Percentiles rank a stretch among this genome's conserved stretches.
Evolutionary conservation across 2,888 invertebrate genomes (phyloP).

Genomic region (Dicycla oo): DNA sequence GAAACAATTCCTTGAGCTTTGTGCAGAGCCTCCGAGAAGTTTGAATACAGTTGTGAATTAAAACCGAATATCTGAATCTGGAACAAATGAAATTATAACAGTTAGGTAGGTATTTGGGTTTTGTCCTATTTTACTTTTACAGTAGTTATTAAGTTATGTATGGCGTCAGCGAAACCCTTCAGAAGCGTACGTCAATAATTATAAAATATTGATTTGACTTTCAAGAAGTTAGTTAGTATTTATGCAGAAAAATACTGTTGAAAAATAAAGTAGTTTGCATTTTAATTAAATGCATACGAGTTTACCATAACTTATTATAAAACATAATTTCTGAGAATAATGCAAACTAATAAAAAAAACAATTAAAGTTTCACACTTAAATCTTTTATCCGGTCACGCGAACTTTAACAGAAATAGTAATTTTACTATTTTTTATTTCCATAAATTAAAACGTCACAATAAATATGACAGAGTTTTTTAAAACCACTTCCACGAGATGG

Average conservation of each 20-base stretch:
- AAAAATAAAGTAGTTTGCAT: neutral
- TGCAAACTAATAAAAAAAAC: neutral
- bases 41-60: slow-evolving; percentile 99
- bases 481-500: slow-evolving; percentile 75
- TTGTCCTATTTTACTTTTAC: slow-evolving; percentile 22
- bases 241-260: too few relatives aligned
- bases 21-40: slow-evolving; percentile 98
- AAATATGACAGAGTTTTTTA: slow-evolving; percentile 29
- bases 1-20: slow-evolving; percentile 98
- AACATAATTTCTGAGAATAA: neutral
- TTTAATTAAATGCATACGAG: neutral
- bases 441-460: slow-evolving; percentile 34
- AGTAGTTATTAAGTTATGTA: neutral
- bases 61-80: slow-evolving; percentile 99
- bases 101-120: slow-evolving; percentile 43
- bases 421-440: neutral
- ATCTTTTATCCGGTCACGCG: slow-evolving; percentile 12
- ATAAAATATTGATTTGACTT: neutral
- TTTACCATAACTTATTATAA: neutral
- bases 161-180: neutral
- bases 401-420: slow-evolving; percentile 22
- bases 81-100: slow-evolving; percentile 80
- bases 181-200: neutral
- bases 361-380: neutral
- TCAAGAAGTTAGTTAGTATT: neutral